Percentiles rank a stretch among this genome's conserved stretches.
Evolutionary conservation across 2,113 vertebrate genomes (phyloP).

Genomic region (Diphyllodes magnificus): DNA sequence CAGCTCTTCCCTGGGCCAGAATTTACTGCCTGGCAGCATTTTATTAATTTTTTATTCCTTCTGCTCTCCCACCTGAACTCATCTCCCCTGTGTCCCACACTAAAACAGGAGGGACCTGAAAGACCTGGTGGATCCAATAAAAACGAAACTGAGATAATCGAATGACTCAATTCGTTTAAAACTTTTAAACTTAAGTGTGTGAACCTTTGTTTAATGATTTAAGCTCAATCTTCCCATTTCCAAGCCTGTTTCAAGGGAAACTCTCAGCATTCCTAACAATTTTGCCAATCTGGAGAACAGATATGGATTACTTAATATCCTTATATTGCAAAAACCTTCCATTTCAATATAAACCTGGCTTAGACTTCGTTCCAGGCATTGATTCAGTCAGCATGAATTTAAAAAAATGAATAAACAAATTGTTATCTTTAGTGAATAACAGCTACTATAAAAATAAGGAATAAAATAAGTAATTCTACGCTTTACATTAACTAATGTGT

Average conservation of each 20-base stretch:
- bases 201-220: not conserved
- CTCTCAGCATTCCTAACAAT: not conserved
- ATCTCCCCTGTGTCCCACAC: no score
- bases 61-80: not conserved
- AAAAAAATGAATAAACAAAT: not conserved
- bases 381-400: not conserved
- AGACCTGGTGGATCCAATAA: not conserved
- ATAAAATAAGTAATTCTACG: not conserved
- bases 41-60: not conserved
- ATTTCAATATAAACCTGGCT: not conserved
- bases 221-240: not conserved
- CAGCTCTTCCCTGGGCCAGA: not conserved
- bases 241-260: not conserved
- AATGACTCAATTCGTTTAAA: not conserved
- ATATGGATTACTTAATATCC: not conserved
- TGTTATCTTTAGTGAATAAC: not conserved
- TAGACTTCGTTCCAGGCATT: not conserved
- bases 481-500: not conserved
- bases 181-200: not conserved
- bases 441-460: not conserved
- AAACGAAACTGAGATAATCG: accelerated
- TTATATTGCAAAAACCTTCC: not conserved
- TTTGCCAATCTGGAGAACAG: not conserved
- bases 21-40: not conserved
- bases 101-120: not conserved